A percentile compares a stretch with the other conserved stretches of the same genome.
phyloP scores from a whole-genome alignment of 1,140 invertebrate genomes.

The Platorchestia sp. region DNA sequence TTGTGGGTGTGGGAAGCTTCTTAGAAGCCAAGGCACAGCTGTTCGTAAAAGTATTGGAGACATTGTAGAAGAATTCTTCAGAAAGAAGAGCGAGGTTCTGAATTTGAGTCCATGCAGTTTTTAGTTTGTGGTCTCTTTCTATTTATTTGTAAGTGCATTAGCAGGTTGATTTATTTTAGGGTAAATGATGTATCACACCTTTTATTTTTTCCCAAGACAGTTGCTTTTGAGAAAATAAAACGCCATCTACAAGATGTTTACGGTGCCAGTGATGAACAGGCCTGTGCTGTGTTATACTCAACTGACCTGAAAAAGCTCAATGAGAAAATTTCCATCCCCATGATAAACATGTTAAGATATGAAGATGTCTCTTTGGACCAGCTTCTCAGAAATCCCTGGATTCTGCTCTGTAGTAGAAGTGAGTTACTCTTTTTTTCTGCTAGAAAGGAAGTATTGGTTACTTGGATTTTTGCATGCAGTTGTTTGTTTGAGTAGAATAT shows the following conservation, averaged over 20 bases:
- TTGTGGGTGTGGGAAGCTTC: no score
- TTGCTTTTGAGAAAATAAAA: background rate
- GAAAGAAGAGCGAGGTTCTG: no score
- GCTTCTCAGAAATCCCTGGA: background rate
- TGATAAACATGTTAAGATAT: background rate
- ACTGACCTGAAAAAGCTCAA: background rate
- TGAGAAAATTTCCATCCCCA: background rate
- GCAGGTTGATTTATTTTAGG: background rate
- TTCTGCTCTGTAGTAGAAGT: background rate
- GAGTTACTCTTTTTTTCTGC: background rate
- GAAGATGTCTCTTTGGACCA: background rate
- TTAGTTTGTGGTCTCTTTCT: background rate
- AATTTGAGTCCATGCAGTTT: background rate
- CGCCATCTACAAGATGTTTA: background rate
- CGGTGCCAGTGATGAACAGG: background rate
- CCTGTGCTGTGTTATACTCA: background rate
- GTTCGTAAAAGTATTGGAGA: no score
- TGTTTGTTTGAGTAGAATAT: no score
- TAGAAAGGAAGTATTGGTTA: background rate
- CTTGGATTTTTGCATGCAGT: background rate
- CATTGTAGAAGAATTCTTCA: no score
- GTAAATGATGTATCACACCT: background rate
- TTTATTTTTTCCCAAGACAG: background rate
- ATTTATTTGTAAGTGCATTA: background rate
- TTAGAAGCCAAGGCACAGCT: no score